Base-by-base conservation (phyloP, 2,888 invertebrate species). In the Onchidella celtica region DNA sequence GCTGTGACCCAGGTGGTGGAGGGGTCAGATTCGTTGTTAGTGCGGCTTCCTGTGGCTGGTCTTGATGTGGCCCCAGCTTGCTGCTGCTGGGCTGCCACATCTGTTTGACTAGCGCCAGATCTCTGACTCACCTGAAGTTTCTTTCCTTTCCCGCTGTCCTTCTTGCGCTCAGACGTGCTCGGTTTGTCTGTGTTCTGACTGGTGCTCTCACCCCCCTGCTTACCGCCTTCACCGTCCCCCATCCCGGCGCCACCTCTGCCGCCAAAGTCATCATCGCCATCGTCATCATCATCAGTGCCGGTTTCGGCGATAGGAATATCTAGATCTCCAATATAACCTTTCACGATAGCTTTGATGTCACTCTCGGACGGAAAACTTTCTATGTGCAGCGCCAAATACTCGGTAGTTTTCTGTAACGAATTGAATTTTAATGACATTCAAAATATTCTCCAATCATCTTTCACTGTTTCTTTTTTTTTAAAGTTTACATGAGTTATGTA, bases 241-340 rank as follows among this genome's bases (percentile, higher is more conserved):
- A 24, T 24, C 14, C 61, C 69, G 11, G 36, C 59, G 2, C 72
- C 80, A 38, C 68, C 68, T 9, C 27, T 57, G 14, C 29, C 74
- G n/a, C 57, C 79, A 27, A 40, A 38, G 0, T 38, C 78, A 34
- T 69, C 75, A 63, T 34, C 59, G 59, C 32, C 59, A 2, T 63
- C 38, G 24, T 38, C 47, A 57, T 59, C 55, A 29, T 40, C 66
- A 14, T 66, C 73, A n/a, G 29, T 11, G 21, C 0, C 1, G 0
- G 27, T 6, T 9, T 40, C 32, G 32, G 40, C 14, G 24, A 57
- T 6, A 24, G 40, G 27, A 4, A 55, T n/a, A 21, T 81, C 47
- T 24, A 69, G 61, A 38, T 81, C 75, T 4, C 69, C 75, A 4
- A 74, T 40, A 24, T 81, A 81, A 24, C 68, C 75, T 34, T n/a